phyloP scores from a whole-genome alignment of 2,797 vertebrate genomes.

The Cygnus olor region DNA sequence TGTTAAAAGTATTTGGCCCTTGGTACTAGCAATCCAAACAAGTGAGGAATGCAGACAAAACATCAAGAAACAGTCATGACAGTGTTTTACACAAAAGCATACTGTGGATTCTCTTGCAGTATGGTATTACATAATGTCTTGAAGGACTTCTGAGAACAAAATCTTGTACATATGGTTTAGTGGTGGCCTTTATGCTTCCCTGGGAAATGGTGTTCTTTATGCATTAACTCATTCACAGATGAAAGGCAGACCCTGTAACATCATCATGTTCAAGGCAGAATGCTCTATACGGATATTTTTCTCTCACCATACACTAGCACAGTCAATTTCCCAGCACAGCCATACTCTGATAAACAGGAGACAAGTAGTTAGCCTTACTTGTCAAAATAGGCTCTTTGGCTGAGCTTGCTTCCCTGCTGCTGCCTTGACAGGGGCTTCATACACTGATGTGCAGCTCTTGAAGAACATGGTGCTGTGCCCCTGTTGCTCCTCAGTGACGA shows the following conservation, averaged over 20 bases:
- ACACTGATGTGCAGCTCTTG: not conserved
- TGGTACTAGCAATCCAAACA: conserved; percentile 3
- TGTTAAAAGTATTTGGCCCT: not conserved
- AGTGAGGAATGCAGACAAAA: not conserved
- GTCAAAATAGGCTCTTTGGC: not conserved
- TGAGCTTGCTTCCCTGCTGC: not conserved
- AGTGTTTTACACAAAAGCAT: not conserved
- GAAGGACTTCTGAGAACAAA: conserved; percentile 5
- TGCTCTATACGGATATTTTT: not conserved
- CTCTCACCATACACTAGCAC: not conserved
- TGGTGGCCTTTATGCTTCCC: not conserved
- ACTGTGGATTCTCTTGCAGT: not conserved
- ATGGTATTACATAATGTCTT: not conserved
- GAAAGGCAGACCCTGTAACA: not conserved
- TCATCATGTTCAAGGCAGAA: not conserved
- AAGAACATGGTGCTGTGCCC: not conserved
- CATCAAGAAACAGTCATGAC: not conserved
- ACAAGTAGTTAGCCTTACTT: not conserved
- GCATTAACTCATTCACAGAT: not conserved
- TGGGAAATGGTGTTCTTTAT: not conserved
- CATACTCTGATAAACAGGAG: not conserved
- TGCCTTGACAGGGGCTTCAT: not conserved
- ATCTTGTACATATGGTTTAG: not conserved
- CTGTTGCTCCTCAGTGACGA: not conserved
- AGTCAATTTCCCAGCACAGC: not conserved